Evolutionary conservation across 2,888 invertebrate genomes (phyloP), one percentile per base, ranked within the genome.

Genomic region (Mesorhabditis spiculigera): DNA sequence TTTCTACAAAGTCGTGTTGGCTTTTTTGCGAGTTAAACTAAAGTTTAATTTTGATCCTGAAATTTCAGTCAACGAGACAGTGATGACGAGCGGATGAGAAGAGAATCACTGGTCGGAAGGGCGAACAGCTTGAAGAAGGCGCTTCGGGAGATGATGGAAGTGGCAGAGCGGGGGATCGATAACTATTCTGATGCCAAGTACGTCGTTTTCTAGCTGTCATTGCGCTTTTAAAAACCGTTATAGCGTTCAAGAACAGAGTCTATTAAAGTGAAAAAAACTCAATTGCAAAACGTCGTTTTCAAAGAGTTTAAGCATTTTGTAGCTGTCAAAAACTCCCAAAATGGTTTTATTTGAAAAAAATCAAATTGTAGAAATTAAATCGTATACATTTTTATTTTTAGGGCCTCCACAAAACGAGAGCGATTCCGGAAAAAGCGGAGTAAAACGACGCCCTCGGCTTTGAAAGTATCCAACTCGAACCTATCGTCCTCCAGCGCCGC

Each of bases 101-200:
- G 88, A 76, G 89, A 89, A 74, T 88, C 88, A 61, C 83, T 90
- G 66, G 88, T 90, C 88, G 88, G 88, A 64, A 87, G 93, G 68
- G 92, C 92, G 16, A 92, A 93, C 86, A 93, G 93, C 87, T 89
- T 93, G 75, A 93, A 93, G 87, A 91, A 91, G 82, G 93, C 93
- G 42, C 91, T 93, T 72, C 89, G 92, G 74, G 91, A 90, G 86
- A 90, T 93, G 62, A 91, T 93, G 66, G 92, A 92, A 84, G 91
- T 92, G 85, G 91, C 92, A 2, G 93, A 93, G 83, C 90, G 89
- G 86, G 90, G 78, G 1, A 71, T 82, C 42, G 80, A 82, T 68
- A 76, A 76, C 43, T 77, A 79, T 63, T 75, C 75, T 65, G 64
- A 62, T 61, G 69, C 69, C 3, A 65, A 43, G 4, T 65, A 28